These are phyloP conservation scores for Periophthalmodon schlosseri DNA, from an alignment of 2,113 vertebrate genomes.

Conservation along the genomic window DNA sequence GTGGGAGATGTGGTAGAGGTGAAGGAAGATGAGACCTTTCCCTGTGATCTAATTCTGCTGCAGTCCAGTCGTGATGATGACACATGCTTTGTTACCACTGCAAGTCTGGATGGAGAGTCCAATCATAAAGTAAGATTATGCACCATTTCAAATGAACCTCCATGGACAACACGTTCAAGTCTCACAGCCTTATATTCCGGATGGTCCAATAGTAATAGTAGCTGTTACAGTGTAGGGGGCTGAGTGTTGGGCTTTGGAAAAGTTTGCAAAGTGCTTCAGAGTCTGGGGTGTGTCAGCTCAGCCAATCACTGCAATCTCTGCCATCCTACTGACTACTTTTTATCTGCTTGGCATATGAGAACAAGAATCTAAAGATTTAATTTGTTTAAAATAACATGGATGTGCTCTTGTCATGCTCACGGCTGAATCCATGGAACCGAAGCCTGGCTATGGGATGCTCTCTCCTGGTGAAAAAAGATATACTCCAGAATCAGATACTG, in stretches of 20 bases:
- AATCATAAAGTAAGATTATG: conserved; percentile 88
- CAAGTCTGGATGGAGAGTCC: conserved; percentile 96
- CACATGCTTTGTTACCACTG: conserved; percentile 93
- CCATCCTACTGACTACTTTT: too few species aligned
- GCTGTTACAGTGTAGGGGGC: background rate
- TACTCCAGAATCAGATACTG: too few species aligned
- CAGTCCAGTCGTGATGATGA: conserved; percentile 85
- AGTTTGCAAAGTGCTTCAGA: background rate
- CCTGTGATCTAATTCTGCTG: conserved; percentile 94
- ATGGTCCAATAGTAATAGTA: background rate
- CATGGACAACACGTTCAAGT: background rate
- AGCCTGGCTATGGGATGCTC: too few species aligned
- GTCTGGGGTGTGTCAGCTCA: too few species aligned
- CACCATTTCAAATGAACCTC: background rate
- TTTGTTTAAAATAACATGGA: too few species aligned
- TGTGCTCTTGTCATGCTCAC: too few species aligned
- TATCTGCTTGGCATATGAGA: too few species aligned
- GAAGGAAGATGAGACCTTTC: conserved; percentile 91
- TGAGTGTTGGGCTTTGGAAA: background rate
- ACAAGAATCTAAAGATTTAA: too few species aligned
- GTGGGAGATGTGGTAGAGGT: conserved; percentile 96
- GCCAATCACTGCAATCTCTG: too few species aligned
- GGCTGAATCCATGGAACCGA: too few species aligned
- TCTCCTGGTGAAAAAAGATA: too few species aligned
- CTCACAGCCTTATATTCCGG: background rate